These are phyloP conservation scores for Furnarius figulus DNA, from an alignment of 2,113 vertebrate genomes.

Conservation along the genomic window DNA sequence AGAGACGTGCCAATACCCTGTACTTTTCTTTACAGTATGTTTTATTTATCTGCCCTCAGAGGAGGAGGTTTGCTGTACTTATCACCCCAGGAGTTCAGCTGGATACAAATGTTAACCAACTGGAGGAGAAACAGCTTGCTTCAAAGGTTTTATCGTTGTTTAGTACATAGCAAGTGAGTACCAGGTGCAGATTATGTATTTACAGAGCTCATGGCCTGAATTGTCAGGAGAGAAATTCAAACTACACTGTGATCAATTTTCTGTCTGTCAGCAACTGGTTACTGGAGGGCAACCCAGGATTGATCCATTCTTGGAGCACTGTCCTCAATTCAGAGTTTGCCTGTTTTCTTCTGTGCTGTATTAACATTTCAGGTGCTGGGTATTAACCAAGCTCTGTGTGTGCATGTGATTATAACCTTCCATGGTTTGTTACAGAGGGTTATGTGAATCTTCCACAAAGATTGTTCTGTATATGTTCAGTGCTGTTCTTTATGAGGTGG, in stretches of 20 bases:
- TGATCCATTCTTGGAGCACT: not conserved
- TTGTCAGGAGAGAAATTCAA: constrained; percentile 5
- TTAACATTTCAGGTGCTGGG: not conserved
- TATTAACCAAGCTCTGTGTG: not conserved
- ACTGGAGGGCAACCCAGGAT: constrained; percentile 22
- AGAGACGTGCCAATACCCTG: not conserved
- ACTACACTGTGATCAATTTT: not conserved
- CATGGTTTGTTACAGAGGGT: not conserved
- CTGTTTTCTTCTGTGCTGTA: not conserved
- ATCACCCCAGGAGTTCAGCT: not conserved
- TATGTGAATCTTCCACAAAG: not conserved
- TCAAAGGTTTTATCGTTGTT: not conserved
- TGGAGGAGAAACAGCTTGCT: not conserved
- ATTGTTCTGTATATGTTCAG: not conserved
- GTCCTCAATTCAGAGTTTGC: constrained; percentile 7
- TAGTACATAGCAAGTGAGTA: not conserved
- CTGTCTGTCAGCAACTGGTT: not conserved
- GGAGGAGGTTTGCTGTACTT: constrained; percentile 11
- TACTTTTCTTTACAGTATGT: not conserved
- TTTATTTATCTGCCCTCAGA: constrained; percentile 39
- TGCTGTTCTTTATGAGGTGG: not conserved
- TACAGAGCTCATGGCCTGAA: not conserved
- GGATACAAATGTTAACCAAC: not conserved
- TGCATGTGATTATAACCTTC: not conserved
- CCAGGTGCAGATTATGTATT: not conserved